Evolutionary conservation across 2,888 invertebrate genomes (phyloP).

Genomic region (Cantharis nigra): DNA sequence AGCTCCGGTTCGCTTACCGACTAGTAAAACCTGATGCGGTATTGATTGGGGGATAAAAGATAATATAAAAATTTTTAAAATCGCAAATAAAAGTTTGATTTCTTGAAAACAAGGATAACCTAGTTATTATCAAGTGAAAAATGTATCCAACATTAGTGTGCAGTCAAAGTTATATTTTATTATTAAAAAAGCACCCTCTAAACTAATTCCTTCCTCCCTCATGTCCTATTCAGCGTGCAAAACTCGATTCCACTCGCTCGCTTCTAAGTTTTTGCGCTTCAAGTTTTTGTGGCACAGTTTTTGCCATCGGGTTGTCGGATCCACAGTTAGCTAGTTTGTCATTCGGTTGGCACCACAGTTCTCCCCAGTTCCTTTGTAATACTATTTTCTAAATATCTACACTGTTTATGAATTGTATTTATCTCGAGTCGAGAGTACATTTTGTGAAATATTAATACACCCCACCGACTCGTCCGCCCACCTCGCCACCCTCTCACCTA

Average conservation of each 20-base stretch:
- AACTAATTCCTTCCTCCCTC: slow-evolving; percentile 39
- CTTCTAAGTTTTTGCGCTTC: slow-evolving; percentile 46
- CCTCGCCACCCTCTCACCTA: neutral
- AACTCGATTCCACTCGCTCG: slow-evolving; percentile 35
- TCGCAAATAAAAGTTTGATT: neutral
- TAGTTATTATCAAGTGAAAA: neutral
- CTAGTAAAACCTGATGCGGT: neutral
- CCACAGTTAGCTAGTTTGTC: slow-evolving; percentile 59
- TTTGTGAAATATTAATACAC: slow-evolving; percentile 18
- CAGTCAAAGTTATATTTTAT: neutral
- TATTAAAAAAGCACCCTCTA: slow-evolving; percentile 25
- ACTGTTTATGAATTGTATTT: slow-evolving; percentile 32
- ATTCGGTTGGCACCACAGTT: slow-evolving; percentile 52
- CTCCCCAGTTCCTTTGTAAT: slow-evolving; percentile 38
- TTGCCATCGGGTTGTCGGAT: slow-evolving; percentile 53
- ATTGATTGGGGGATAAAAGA: neutral
- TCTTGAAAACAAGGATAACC: neutral
- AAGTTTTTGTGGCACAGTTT: slow-evolving; percentile 48
- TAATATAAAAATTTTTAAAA: neutral
- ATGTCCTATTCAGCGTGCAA: slow-evolving; percentile 29
- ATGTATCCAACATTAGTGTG: neutral
- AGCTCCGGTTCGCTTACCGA: neutral
- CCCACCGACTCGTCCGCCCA: neutral
- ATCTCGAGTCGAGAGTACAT: slow-evolving; percentile 9
- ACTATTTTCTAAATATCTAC: slow-evolving; percentile 35